Evolutionary conservation across 1,140 invertebrate species (phyloP).

Genomic region (Dolichoris vasculosae): DNA sequence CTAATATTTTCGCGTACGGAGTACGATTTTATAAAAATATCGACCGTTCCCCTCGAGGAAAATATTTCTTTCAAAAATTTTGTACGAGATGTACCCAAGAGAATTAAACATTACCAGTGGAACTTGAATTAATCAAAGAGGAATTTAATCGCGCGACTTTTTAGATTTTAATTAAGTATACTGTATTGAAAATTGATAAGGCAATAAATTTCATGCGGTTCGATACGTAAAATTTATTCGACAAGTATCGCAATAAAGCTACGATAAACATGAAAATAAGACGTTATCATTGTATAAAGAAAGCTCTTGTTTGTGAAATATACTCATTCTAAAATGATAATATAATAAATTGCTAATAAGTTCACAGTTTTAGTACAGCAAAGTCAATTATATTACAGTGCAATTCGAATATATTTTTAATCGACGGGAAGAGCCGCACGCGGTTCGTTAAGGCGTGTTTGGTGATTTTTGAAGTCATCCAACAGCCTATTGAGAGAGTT

Average conservation of each 20-base stretch:
- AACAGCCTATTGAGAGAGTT: constrained; percentile 38
- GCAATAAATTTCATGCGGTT: constrained; percentile 30
- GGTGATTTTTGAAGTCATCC: constrained; percentile 34
- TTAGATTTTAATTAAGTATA: constrained; percentile 38
- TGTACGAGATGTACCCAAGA: neutral
- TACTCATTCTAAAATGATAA: constrained; percentile 20
- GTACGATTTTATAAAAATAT: neutral
- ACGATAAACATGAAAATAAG: constrained; percentile 38
- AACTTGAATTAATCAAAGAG: neutral
- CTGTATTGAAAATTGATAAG: constrained; percentile 39
- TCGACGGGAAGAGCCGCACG: neutral
- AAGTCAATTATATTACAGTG: constrained; percentile 16
- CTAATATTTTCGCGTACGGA: too few species aligned
- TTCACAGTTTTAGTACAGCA: neutral
- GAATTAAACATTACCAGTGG: neutral
- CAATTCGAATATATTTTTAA: constrained; percentile 26
- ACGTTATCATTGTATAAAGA: constrained; percentile 36
- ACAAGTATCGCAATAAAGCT: constrained; percentile 41
- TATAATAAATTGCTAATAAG: constrained; percentile 13
- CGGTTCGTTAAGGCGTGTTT: constrained; percentile 36
- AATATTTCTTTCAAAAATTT: neutral
- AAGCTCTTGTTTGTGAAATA: constrained; percentile 42
- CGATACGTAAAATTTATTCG: constrained; percentile 39
- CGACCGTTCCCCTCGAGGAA: neutral
- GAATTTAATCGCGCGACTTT: constrained; percentile 13